Evolutionary conservation across 2,888 invertebrate species (phyloP).

Genomic region (Agelastica alni): DNA sequence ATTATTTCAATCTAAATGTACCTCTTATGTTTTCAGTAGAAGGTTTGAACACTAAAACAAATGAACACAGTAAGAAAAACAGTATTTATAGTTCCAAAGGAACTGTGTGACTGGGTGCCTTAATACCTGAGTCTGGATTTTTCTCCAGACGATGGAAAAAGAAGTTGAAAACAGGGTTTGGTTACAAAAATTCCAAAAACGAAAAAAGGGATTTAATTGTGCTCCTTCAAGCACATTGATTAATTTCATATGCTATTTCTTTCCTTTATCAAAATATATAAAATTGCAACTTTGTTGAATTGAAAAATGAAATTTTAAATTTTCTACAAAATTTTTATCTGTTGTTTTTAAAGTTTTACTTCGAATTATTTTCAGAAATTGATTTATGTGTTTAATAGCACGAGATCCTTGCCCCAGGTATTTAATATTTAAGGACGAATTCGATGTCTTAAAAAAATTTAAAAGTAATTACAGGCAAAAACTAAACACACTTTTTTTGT

Average conservation of each 20-base stretch:
- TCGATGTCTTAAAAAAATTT: too few relatives aligned
- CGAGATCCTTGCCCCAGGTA: too few relatives aligned
- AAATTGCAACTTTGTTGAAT: too few relatives aligned
- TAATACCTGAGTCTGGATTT: slow-evolving; percentile 39
- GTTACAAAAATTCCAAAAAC: slow-evolving; percentile 23
- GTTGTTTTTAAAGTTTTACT: slow-evolving; percentile 21
- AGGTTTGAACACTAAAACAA: slow-evolving; percentile 39
- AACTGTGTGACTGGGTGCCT: slow-evolving; percentile 48
- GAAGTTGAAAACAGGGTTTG: slow-evolving; percentile 38
- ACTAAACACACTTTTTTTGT: too few relatives aligned
- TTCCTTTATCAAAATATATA: too few relatives aligned
- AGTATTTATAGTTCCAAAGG: slow-evolving; percentile 49
- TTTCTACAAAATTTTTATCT: slow-evolving; percentile 3
- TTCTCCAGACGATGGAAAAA: slow-evolving; percentile 37
- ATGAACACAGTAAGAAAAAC: slow-evolving; percentile 39
- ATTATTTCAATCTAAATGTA: slow-evolving; percentile 27
- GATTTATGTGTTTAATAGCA: too few relatives aligned
- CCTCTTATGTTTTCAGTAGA: slow-evolving; percentile 33
- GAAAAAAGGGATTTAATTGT: slow-evolving; percentile 18
- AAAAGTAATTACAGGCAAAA: too few relatives aligned
- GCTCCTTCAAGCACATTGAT: slow-evolving; percentile 30
- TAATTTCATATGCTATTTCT: too few relatives aligned
- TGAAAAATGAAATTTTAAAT: not conserved
- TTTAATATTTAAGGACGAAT: too few relatives aligned
- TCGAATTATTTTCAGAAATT: slow-evolving; percentile 17